phyloP scores from a whole-genome alignment of 2,888 invertebrate genomes.

The Thymelicus lineola region DNA sequence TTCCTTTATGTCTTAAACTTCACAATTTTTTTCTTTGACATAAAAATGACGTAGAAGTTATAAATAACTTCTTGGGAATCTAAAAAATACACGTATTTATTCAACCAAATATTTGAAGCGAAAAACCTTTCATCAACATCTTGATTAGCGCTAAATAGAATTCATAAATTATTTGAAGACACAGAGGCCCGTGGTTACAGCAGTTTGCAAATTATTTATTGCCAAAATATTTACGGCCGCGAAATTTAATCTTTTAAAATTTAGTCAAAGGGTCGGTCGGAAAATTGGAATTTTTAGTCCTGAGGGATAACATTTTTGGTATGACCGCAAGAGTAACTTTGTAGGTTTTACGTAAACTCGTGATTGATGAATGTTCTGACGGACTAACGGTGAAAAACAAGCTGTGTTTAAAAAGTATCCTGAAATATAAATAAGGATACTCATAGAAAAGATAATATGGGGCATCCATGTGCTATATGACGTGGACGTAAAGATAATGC shows the following conservation, averaged over 20 bases:
- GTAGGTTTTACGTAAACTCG: constrained; percentile 2
- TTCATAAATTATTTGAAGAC: constrained; percentile 11
- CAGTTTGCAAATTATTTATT: constrained; percentile 1
- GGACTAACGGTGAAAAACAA: constrained; percentile 4
- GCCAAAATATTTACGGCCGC: background rate
- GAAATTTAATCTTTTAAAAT: constrained; percentile 13
- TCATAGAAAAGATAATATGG: no score
- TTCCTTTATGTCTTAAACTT: no score
- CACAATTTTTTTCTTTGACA: no score
- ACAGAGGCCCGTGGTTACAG: background rate
- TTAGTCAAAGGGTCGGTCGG: constrained; percentile 5
- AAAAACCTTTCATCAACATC: constrained; percentile 10
- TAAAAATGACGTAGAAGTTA: background rate
- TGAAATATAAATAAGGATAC: background rate
- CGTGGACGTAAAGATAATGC: no score
- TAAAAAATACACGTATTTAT: background rate
- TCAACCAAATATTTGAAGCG: background rate
- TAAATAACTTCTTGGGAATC: background rate
- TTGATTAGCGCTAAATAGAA: constrained; percentile 10
- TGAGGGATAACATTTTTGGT: constrained; percentile 18
- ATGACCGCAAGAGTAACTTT: constrained; percentile 12
- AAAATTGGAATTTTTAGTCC: constrained; percentile 4
- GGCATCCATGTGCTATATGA: no score
- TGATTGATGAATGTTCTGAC: constrained; percentile 25
- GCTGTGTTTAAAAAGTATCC: constrained; percentile 1